Evolutionary conservation across 2,888 invertebrate genomes (phyloP), one percentile per base, ranked within the genome.

Genomic region (Drosophila paramelanica): DNA sequence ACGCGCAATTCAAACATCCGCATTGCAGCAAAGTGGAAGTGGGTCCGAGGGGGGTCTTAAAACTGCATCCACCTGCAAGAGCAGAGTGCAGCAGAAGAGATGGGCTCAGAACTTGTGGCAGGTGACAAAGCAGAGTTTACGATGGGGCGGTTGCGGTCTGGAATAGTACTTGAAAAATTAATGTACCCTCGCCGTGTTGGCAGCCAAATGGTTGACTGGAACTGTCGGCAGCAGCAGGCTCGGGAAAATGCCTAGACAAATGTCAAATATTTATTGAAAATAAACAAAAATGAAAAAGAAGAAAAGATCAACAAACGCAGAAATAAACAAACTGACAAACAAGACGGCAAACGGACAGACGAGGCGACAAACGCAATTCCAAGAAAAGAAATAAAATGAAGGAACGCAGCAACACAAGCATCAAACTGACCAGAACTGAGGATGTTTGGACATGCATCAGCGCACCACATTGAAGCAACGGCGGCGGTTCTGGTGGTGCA

Each of bases 211-310:
- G 64, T 84, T 75, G 78, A 81, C 43, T 81, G 67, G 53, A 10
- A 31, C 31, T 31, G 31, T 31, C 64, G 25, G 53, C 39, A 49
- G 53, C 39, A 49, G 52, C 36, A 59, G 85, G 62, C 72, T 64
- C 65, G 71, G 82, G 69, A 77, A 87, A 82, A 82, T 79, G 82
- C 86, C 82, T 88, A 87, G 87, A 88, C 87, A 88, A 89, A 87
- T 87, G 87, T 89, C 87, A 87, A 87, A 87, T 87, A 87, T 87
- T 87, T 87, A 87, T 87, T 87, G 83, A 89, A 86, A 79, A 83
- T 73, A 88, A 89, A 89, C 86, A 89, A 67, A 13, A 36, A 36
- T 13, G 3, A 11, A 3, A 11, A 36, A 31, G 3, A 14, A 6
- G 14, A 4, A 27, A 27, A 11, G 14, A 13, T 25, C 13, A 71